A percentile compares a stretch with the other conserved stretches of the same genome.
Evolutionary conservation across 2,113 vertebrate genomes (phyloP).

Genomic region (Agelaius tricolor): DNA sequence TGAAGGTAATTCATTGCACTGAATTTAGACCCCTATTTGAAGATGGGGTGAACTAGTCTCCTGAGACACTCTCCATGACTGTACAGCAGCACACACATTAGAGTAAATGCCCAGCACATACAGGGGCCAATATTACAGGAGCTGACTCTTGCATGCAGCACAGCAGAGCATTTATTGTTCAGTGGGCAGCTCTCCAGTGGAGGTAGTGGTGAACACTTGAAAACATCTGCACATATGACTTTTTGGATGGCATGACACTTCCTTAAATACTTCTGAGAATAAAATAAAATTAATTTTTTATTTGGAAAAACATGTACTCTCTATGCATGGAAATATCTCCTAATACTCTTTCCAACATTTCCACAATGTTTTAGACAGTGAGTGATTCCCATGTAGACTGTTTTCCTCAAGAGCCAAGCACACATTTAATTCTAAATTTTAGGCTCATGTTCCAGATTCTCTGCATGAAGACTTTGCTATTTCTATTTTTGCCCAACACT

Average conservation of each 20-base stretch:
- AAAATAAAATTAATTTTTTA: background rate
- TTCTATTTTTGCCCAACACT: slow-evolving; percentile 3
- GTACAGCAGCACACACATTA: background rate
- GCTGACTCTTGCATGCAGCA: background rate
- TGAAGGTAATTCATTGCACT: background rate
- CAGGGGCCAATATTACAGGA: background rate
- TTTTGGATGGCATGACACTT: background rate
- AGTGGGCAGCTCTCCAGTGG: background rate
- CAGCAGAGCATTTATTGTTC: background rate
- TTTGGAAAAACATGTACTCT: background rate
- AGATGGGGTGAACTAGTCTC: background rate
- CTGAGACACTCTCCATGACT: background rate
- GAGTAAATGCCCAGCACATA: accelerated
- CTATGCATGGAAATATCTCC: background rate
- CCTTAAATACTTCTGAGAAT: background rate
- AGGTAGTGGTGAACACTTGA: background rate
- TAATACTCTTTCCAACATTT: background rate
- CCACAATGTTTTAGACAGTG: background rate
- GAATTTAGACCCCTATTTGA: background rate
- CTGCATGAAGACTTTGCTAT: background rate
- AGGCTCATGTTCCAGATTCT: background rate
- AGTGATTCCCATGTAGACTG: background rate
- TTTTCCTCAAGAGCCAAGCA: background rate
- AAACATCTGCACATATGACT: background rate
- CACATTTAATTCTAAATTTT: background rate